Evolutionary conservation across 2,888 invertebrate species (phyloP).

Genomic region (Scaptomyza polygonia): DNA sequence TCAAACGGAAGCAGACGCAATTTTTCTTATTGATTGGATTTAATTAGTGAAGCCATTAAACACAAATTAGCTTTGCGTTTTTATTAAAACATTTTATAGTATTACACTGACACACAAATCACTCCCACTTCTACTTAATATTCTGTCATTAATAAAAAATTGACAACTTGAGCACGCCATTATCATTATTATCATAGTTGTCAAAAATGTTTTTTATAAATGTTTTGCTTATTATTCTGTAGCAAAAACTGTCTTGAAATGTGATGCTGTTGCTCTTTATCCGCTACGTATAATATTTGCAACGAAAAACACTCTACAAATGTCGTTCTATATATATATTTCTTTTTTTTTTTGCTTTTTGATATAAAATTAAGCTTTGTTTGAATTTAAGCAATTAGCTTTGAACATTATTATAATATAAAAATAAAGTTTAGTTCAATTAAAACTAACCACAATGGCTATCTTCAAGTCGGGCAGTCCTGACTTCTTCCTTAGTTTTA

Average conservation of each 20-base stretch:
- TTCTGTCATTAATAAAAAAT: no score
- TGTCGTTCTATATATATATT: neutral
- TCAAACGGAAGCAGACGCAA: slow-evolving; percentile 60
- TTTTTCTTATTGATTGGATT: slow-evolving; percentile 77
- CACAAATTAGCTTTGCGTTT: slow-evolving; percentile 74
- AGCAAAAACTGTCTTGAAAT: slow-evolving; percentile 33
- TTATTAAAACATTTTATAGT: slow-evolving; percentile 73
- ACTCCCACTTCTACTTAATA: neutral
- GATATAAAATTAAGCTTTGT: no score
- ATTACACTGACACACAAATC: slow-evolving; percentile 9
- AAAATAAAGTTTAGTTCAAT: neutral
- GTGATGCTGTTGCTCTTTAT: slow-evolving; percentile 46
- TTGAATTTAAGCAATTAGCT: neutral
- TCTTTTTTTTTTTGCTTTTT: neutral
- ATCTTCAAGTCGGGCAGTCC: neutral
- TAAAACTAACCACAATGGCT: neutral
- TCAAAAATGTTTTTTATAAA: slow-evolving; percentile 39
- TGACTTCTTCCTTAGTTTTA: neutral
- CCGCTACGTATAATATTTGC: slow-evolving; percentile 46
- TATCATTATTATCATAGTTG: slow-evolving; percentile 49
- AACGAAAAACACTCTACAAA: slow-evolving; percentile 37
- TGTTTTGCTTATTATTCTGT: slow-evolving; percentile 4
- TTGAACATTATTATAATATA: neutral
- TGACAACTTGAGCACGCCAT: slow-evolving; percentile 28
- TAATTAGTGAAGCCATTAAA: slow-evolving; percentile 77